Conservation (phyloP, 2,113 vertebrate species). For the Carettochelys insculpta region DNA sequence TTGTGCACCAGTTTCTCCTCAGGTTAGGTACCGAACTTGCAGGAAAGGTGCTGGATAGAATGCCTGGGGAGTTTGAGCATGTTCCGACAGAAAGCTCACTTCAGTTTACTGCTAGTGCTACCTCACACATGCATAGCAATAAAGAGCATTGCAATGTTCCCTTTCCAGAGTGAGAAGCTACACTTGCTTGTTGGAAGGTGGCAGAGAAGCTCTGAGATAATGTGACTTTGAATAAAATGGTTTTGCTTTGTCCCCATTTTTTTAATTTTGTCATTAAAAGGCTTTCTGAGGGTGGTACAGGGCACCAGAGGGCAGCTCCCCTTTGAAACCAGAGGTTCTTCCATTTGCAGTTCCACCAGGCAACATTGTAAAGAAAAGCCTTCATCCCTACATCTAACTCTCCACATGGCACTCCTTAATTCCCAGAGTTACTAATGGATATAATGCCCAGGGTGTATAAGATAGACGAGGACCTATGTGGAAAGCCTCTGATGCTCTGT, state of each 20-base stretch:
- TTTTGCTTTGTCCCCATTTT: neutral
- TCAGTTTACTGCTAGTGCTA: neutral
- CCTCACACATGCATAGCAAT: neutral
- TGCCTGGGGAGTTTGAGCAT: neutral
- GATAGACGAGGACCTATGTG: neutral
- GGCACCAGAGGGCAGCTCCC: neutral
- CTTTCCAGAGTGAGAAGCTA: neutral
- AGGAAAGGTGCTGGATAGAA: neutral
- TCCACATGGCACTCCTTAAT: neutral
- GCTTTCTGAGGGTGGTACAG: neutral
- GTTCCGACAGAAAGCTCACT: neutral
- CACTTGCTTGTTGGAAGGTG: neutral
- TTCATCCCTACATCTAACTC: neutral
- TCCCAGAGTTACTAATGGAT: constrained; percentile 11
- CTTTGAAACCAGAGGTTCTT: neutral
- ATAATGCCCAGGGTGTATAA: constrained; percentile 3
- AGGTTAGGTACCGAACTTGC: neutral
- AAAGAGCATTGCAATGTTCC: neutral
- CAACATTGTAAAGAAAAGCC: neutral
- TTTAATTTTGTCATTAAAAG: neutral
- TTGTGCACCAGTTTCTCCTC: neutral
- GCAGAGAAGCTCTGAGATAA: neutral
- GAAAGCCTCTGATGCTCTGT: constrained; percentile 48
- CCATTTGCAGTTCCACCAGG: neutral
- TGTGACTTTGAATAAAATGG: neutral